Conservation (phyloP, 1,140 invertebrate genomes). For the Paracyclopina nana region DNA sequence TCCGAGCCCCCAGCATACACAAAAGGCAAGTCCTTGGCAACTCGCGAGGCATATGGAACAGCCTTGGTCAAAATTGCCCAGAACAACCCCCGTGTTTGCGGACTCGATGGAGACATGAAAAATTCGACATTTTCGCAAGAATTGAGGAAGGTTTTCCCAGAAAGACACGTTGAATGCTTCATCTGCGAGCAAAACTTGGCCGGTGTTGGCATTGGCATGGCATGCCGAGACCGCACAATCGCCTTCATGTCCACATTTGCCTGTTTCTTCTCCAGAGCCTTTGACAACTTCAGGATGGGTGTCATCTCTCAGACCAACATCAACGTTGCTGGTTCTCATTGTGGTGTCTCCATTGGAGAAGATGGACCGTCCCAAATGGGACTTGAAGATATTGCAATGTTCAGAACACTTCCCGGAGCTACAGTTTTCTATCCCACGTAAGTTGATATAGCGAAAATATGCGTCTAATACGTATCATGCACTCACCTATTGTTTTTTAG, state of each 20-base stretch:
- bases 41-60: conserved; percentile 79
- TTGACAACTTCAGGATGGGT: conserved; percentile 76
- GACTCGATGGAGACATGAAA: conserved; percentile 88
- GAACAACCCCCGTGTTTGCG: conserved; percentile 62
- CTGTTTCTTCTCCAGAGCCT: conserved; percentile 59
- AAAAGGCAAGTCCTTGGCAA: conserved; percentile 56
- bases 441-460: no score
- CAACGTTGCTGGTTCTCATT: conserved; percentile 58
- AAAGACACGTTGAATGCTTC: conserved; percentile 84
- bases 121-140: conserved; percentile 95
- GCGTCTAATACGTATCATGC: no score
- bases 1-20: conserved; percentile 69
- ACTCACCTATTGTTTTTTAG: no score
- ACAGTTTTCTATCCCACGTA: conserved; percentile 91
- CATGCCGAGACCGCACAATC: conserved; percentile 66
- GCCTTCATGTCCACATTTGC: conserved; percentile 93
- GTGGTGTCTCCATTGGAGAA: conserved; percentile 45
- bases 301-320: conserved; percentile 95
- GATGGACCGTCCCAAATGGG: conserved; percentile 99
- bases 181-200: conserved; percentile 97
- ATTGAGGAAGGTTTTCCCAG: conserved; percentile 42
- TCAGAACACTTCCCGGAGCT: conserved; percentile 66
- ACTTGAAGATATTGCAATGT: conserved; percentile 89
- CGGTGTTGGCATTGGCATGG: conserved; percentile 73
- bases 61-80: conserved; percentile 71